Percentiles rank a stretch among this genome's conserved stretches.
Conservation (phyloP, 1,140 invertebrate species). For the Papilio xuthus region DNA sequence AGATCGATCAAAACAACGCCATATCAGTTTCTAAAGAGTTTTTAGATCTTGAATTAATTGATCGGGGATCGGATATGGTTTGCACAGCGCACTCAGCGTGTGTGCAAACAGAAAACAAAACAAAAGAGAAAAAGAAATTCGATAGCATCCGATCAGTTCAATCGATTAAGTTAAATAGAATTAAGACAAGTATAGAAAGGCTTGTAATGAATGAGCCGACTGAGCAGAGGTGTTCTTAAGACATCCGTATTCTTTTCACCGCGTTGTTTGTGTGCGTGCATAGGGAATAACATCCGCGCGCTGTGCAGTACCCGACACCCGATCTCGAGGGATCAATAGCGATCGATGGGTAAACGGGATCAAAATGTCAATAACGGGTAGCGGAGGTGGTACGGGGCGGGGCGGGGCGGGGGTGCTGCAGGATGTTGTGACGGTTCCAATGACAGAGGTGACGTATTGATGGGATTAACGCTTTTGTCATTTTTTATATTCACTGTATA, state of each 20-base stretch:
- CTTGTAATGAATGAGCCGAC: background rate
- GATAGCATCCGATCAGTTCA: background rate
- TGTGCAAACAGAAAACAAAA: constrained; percentile 7
- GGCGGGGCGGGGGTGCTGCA: background rate
- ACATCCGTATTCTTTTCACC: background rate
- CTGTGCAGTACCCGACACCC: background rate
- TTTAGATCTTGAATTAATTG: background rate
- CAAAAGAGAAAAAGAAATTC: background rate
- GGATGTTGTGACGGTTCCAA: constrained; percentile 9
- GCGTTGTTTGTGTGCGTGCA: background rate
- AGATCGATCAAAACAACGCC: background rate
- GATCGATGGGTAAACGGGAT: constrained; percentile 2
- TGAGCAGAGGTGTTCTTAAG: background rate
- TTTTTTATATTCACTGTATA: background rate
- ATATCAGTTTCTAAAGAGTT: background rate
- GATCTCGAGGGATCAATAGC: background rate
- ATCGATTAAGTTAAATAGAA: background rate
- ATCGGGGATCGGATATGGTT: background rate
- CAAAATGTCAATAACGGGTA: background rate
- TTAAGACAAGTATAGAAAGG: background rate
- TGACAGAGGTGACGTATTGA: constrained; percentile 17
- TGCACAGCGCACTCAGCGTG: background rate
- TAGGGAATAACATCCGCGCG: constrained; percentile 7
- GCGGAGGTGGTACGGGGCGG: background rate
- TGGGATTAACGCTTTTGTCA: constrained; percentile 8